Evolutionary conservation across 1,140 invertebrate species (phyloP).

Genomic region (Drosophila navojoa): DNA sequence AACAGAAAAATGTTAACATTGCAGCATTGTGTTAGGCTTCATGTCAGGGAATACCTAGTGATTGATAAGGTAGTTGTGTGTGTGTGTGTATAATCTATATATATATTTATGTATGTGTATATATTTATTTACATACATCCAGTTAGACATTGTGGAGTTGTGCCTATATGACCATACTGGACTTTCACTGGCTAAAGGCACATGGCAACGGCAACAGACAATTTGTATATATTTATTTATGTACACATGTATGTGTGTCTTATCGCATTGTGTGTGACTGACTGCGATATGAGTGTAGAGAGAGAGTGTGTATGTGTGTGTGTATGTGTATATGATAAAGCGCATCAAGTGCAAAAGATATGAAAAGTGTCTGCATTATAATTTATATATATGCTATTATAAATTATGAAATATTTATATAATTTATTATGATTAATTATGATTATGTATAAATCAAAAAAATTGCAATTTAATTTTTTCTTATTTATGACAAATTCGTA

Average conservation of each 20-base stretch:
- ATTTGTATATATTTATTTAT: not conserved
- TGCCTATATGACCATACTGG: no score
- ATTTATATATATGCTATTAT: not conserved
- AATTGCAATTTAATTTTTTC: no score
- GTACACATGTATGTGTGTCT: not conserved
- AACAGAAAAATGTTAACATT: not conserved
- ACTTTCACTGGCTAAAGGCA: no score
- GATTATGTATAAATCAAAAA: no score
- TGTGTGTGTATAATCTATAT: no score
- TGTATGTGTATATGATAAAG: constrained; percentile 29
- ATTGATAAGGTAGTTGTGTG: not conserved
- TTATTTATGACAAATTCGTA: no score
- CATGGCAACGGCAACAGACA: no score
- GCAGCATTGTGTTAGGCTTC: not conserved
- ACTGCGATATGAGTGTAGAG: not conserved
- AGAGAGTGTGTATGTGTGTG: not conserved
- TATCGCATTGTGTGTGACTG: constrained; percentile 22
- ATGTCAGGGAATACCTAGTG: constrained; percentile 1
- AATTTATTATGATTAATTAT: no score
- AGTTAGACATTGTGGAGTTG: no score
- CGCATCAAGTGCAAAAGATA: constrained; percentile 27
- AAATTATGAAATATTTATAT: not conserved
- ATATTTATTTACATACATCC: not conserved
- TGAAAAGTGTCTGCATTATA: not conserved
- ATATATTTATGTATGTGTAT: no score